Percentiles rank a stretch among this genome's conserved stretches.
Evolutionary conservation across 2,888 invertebrate genomes (phyloP).

Genomic region (Dinocampus coccinellae): DNA sequence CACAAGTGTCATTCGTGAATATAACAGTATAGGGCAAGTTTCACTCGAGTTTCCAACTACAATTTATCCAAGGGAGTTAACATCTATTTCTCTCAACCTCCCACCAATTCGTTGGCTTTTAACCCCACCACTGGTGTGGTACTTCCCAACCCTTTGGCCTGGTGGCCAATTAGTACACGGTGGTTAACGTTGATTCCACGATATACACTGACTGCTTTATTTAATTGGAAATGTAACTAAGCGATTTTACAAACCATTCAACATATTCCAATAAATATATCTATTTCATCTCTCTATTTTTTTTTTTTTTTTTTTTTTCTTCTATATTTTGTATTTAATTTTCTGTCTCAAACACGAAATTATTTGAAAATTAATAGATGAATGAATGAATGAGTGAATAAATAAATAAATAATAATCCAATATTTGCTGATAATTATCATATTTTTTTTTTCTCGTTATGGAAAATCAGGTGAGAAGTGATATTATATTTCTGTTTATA

Average conservation of each 20-base stretch:
- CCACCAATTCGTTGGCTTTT: not conserved
- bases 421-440: too few relatives aligned
- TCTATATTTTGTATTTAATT: too few relatives aligned
- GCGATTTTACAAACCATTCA: conserved; percentile 28
- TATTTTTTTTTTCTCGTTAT: not conserved
- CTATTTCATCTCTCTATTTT: not conserved
- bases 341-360: too few relatives aligned
- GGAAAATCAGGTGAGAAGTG: not conserved
- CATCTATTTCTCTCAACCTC: not conserved
- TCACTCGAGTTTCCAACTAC: conserved; percentile 24
- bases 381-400: too few relatives aligned
- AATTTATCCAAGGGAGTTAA: conserved; percentile 34
- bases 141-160: not conserved
- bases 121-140: not conserved
- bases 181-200: conserved; percentile 50
- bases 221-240: conserved; percentile 47
- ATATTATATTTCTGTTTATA: not conserved
- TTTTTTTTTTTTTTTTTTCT: not conserved
- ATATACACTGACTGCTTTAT: conserved; percentile 48
- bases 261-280: conserved; percentile 11
- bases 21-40: conserved; percentile 27
- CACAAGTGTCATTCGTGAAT: conserved; percentile 24
- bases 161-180: conserved; percentile 50
- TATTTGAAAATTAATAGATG: too few relatives aligned
- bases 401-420: too few relatives aligned